A percentile compares a stretch with the other conserved stretches of the same genome.
phyloP scores from a whole-genome alignment of 2,113 vertebrate species.

The Paradoxurus hermaphroditus region DNA sequence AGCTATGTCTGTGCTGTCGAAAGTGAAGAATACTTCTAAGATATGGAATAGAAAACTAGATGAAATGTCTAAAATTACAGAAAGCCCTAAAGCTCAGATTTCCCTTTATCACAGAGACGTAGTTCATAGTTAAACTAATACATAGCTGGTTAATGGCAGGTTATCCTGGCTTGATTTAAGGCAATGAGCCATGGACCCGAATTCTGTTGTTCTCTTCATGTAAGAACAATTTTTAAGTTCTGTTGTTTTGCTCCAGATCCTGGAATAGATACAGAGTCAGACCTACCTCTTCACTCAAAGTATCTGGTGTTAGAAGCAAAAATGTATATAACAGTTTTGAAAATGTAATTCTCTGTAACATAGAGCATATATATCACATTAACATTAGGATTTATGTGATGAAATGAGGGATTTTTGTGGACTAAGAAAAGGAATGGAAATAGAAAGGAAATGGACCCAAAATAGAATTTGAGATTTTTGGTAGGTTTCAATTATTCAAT shows the following conservation, averaged over 20 bases:
- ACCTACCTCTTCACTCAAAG: neutral
- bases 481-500: neutral
- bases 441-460: neutral
- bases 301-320: neutral
- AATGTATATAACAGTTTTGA: neutral
- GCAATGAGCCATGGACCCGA: neutral
- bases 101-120: neutral
- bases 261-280: neutral
- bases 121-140: neutral
- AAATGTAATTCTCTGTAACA: neutral
- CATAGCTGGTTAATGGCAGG: neutral
- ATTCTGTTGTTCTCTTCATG: neutral
- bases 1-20: neutral
- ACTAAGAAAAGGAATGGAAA: neutral
- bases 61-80: neutral
- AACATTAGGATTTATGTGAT: neutral
- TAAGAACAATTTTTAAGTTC: neutral
- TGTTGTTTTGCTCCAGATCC: neutral
- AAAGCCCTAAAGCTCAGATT: neutral
- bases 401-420: too few species aligned
- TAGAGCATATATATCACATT: rapidly evolving
- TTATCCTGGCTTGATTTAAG: neutral
- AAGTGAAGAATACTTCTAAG: neutral
- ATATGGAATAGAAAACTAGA: neutral
- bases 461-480: neutral